phyloP scores from a whole-genome alignment of 2,888 invertebrate species.

The Phyto melanocephala region DNA sequence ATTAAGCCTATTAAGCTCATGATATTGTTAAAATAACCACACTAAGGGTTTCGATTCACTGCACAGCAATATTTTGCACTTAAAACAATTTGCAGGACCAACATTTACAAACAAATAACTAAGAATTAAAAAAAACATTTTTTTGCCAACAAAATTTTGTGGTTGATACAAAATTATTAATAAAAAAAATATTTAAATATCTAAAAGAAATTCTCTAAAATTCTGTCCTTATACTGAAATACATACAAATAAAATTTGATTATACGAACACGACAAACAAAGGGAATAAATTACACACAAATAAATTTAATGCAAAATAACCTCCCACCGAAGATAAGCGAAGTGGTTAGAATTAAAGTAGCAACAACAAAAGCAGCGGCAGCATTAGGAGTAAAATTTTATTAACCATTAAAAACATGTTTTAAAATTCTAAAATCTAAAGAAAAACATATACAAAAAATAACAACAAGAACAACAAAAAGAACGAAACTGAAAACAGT shows the following conservation, averaged over 20 bases:
- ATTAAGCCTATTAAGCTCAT: background rate
- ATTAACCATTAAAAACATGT: slow-evolving; percentile 58
- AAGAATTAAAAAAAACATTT: background rate
- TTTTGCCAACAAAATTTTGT: slow-evolving; percentile 49
- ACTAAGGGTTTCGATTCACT: slow-evolving; percentile 19
- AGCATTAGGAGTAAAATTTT: slow-evolving; percentile 38
- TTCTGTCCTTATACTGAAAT: background rate
- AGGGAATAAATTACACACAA: slow-evolving; percentile 41
- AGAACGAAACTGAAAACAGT: background rate
- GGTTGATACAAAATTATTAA: slow-evolving; percentile 51
- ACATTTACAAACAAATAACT: slow-evolving; percentile 24
- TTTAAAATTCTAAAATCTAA: slow-evolving; percentile 37
- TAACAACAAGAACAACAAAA: background rate
- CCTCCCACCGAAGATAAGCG: slow-evolving; percentile 35
- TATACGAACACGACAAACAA: slow-evolving; percentile 7
- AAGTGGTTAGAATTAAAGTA: background rate
- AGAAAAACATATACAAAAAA: background rate
- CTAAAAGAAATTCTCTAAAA: slow-evolving; percentile 25
- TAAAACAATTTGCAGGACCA: slow-evolving; percentile 13
- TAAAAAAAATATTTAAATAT: slow-evolving; percentile 4
- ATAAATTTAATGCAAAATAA: slow-evolving; percentile 37
- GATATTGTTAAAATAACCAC: background rate
- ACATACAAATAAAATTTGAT: slow-evolving; percentile 34
- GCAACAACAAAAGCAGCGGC: background rate
- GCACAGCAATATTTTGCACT: slow-evolving; percentile 31